These are phyloP conservation scores for Cosmia pyralina DNA, from an alignment of 2,888 invertebrate species.

Conservation along the genomic window DNA sequence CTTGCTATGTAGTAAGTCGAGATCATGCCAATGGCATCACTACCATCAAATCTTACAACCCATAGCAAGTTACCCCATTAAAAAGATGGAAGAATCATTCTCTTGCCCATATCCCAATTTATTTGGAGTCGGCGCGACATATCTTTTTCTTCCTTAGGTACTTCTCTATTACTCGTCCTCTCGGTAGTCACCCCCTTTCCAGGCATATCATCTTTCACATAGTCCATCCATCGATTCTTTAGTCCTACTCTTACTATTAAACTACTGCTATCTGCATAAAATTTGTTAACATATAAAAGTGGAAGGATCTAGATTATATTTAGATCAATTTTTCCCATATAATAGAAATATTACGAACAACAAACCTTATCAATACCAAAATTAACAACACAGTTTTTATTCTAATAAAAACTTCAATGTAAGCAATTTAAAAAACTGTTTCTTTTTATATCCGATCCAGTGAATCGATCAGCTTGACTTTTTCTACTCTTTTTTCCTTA, in stretches of 20 bases:
- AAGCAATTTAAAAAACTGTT: conserved; percentile 36
- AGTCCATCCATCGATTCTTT: background rate
- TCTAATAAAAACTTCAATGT: conserved; percentile 43
- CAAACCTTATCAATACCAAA: conserved; percentile 1
- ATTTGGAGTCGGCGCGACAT: background rate
- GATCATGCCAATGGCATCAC: background rate
- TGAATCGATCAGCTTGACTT: conserved; percentile 32
- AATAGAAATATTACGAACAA: background rate
- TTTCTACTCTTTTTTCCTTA: conserved; percentile 30
- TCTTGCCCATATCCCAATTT: background rate
- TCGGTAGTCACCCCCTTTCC: background rate
- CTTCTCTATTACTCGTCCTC: too few species aligned
- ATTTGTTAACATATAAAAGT: background rate
- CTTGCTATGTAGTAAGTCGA: background rate
- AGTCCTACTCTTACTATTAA: background rate
- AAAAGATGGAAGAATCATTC: background rate
- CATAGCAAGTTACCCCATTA: background rate
- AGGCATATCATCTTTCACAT: background rate
- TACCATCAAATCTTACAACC: background rate
- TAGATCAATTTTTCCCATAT: background rate
- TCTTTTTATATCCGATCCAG: conserved; percentile 41
- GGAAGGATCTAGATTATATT: conserved; percentile 7
- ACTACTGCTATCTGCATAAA: background rate
- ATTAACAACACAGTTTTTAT: conserved; percentile 40
- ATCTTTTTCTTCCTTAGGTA: background rate